Base-by-base conservation (phyloP, 2,797 vertebrate genomes). In the Rhadinocentrus ornatus region DNA sequence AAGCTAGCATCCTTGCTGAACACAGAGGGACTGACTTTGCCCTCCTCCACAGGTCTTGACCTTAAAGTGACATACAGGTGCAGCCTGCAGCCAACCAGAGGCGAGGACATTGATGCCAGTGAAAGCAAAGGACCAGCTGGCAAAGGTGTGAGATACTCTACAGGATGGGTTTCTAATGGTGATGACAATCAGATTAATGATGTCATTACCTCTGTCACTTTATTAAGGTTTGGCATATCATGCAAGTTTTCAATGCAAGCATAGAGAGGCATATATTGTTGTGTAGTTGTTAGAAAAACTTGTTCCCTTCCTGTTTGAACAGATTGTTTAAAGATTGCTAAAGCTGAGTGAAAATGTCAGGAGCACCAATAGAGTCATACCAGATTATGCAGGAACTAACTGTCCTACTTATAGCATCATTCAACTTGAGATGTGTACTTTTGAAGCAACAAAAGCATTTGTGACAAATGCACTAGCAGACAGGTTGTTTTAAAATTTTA, bases 141-240 rank as follows among this genome's bases (percentile, higher is more conserved):
- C 88, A 83, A 72, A 61, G 77, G 84, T 80, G 82, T 63, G 88
- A 90, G 90, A 81, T 72, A 59, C 83, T 80, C 74, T 77, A 50
- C 11, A 67, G 63, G 84, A 79, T 71, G 63, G 89, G 84, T 84
- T 83, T 89, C 78, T 84, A 82, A 82, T 85, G 96, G 96, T 97
- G 96, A 96, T 96, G 96, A 96, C 96, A 94, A 93, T 96, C 94
- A 94, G 82, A 95, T 91, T 66, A 77, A 88, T 74, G 90, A 94
- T 95, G 97, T 97, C 96, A 94, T 99, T 96, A 95, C 96, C 95
- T 96, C 94, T 92, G 94, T 93, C 93, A 94, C 93, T 94, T 94
- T 94, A 93, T 91, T 91, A 92, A 91, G 88, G 88, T 92, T 85
- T 76, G 93, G 94, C 96, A 96, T 97, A 97, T 97, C 96, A 96